Conservation (phyloP, 2,888 invertebrate genomes). For the Achlya flavicornis region DNA sequence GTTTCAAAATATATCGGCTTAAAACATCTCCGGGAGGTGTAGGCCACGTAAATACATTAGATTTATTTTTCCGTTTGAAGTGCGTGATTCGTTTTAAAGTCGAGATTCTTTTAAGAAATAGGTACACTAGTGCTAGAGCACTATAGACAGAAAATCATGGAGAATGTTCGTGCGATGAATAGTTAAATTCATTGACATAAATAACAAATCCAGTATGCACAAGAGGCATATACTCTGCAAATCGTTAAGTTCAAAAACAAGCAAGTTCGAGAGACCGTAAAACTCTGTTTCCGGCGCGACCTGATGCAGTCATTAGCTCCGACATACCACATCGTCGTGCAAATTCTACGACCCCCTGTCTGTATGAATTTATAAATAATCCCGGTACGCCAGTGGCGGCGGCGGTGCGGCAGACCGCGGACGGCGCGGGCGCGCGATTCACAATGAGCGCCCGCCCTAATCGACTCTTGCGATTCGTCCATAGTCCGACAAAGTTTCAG, state of each 20-base stretch:
- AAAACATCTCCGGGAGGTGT: slow-evolving; percentile 12
- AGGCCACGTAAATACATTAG: not conserved
- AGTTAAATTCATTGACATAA: not conserved
- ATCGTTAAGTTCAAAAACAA: slow-evolving; percentile 11
- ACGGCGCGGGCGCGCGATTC: slow-evolving; percentile 83
- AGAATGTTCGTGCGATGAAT: not conserved
- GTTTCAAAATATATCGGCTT: slow-evolving; percentile 35
- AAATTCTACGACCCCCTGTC: slow-evolving; percentile 83
- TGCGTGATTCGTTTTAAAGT: not conserved
- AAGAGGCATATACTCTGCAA: not conserved
- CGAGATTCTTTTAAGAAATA: not conserved
- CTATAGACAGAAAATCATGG: not conserved
- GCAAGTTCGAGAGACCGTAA: slow-evolving; percentile 21
- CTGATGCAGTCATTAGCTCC: slow-evolving; percentile 66
- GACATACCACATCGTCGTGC: slow-evolving; percentile 74
- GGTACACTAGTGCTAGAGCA: no score
- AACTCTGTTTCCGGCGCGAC: slow-evolving; percentile 68
- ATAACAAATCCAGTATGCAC: not conserved
- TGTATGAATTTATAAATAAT: slow-evolving; percentile 83
- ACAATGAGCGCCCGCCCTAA: slow-evolving; percentile 63
- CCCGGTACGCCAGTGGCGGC: slow-evolving; percentile 81
- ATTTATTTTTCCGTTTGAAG: slow-evolving; percentile 6
- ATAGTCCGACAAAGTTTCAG: slow-evolving; percentile 34
- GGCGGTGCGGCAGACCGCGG: slow-evolving; percentile 80
- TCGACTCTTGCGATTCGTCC: slow-evolving; percentile 66